Base-by-base conservation (phyloP, 2,113 vertebrate species). In the Picathartes gymnocephalus region DNA sequence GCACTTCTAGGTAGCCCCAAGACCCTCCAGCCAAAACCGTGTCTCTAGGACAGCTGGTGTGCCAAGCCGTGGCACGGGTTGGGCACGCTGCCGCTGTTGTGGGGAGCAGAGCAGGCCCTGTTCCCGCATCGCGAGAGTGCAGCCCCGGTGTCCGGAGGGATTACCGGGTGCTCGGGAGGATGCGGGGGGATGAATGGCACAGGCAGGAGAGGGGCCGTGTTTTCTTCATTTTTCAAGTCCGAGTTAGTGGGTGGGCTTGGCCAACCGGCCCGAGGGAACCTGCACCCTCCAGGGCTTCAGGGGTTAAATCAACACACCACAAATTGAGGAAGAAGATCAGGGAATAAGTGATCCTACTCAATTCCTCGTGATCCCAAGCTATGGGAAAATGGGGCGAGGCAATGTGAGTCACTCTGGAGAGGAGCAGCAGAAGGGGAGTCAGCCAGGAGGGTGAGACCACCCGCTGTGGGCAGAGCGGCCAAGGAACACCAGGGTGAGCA, bases 241-340 rank as follows among this genome's bases (percentile, higher is more conserved):
- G 0, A 30, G 20, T 15, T 33, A 42, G 58, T 2, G 1, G 10
- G 7, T 24, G 45, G 54, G 30, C 15, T 89, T 53, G 51, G 57
- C 17, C 47, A 68, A 13, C 17, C 0, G 0, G 21, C 27, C 27
- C 2, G 0, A 62, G 35, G 18, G 15, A 86, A 62, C 30, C 4
- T 27, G 66, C 3, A 7, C 13, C n/a, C 1, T 0, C 42, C 1
- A 1, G 71, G 22, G 13, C 9, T 30, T 61, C 35, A 47, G 39
- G 91, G 48, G 95, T 97, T 97, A 96, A 96, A 85, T 35, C 28
- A 11, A 31, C 1, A 8, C 28, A 12, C 6, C 13, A 21, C 21
- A 64, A 53, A 85, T 92, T 96, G 86, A 94, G 95, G 96, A 97
- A 97, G 37, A 74, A 74, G 23, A 20, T 37, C 7, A 21, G 54